Percentiles rank a stretch among this genome's conserved stretches.
These are phyloP conservation scores for Eubasilissa splendida DNA, from an alignment of 2,888 invertebrate genomes.

Conservation along the genomic window DNA sequence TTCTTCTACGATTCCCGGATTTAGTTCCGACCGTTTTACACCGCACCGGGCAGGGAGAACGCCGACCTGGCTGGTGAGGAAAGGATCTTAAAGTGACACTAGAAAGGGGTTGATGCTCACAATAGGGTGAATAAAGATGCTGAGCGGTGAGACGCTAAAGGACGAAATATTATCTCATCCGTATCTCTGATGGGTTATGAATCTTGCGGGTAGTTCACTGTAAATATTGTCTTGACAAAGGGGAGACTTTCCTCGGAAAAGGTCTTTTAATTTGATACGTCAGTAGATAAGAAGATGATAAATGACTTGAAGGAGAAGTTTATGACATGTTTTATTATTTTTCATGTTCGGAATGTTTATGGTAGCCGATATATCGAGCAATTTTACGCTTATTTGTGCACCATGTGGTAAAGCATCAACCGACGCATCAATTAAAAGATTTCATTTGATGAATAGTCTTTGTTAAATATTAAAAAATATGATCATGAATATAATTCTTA, in stretches of 20 bases:
- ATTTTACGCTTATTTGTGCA: too few relatives aligned
- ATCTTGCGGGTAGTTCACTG: constrained; percentile 52
- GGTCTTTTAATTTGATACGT: constrained; percentile 57
- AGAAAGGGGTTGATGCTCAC: constrained; percentile 20
- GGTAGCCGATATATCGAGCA: not conserved
- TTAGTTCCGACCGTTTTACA: constrained; percentile 4
- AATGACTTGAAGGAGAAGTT: constrained; percentile 45
- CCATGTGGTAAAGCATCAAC: too few relatives aligned
- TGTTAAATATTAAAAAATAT: too few relatives aligned
- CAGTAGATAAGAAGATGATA: constrained; percentile 52
- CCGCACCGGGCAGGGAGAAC: not conserved
- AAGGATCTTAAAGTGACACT: constrained; percentile 25
- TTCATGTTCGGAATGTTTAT: constrained; percentile 19
- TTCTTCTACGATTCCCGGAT: not conserved
- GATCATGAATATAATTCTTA: too few relatives aligned
- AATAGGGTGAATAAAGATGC: constrained; percentile 30
- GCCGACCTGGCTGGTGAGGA: constrained; percentile 4
- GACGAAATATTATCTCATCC: constrained; percentile 44
- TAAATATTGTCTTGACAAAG: constrained; percentile 52
- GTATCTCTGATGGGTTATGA: constrained; percentile 53
- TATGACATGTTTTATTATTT: constrained; percentile 41
- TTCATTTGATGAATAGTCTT: too few relatives aligned
- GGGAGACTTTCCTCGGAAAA: constrained; percentile 40
- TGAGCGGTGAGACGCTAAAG: constrained; percentile 31
- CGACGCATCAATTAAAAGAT: too few relatives aligned